A percentile compares a stretch with the other conserved stretches of the same genome.
Evolutionary conservation across 2,797 vertebrate species (phyloP).

Genomic region (Corythornis leucogaster): DNA sequence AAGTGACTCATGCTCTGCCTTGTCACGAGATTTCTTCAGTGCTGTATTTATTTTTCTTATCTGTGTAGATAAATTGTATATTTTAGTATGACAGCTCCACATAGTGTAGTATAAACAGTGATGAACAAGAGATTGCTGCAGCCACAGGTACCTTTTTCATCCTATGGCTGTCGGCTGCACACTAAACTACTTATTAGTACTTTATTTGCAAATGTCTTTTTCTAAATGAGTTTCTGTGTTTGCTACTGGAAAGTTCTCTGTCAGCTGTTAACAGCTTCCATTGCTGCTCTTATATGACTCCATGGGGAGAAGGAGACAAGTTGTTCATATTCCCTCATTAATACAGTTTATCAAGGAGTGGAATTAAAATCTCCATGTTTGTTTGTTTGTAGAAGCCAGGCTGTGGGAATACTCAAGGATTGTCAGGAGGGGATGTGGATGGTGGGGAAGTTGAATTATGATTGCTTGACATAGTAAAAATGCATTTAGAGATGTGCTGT

Average conservation of each 20-base stretch:
- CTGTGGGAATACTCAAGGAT: background rate
- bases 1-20: constrained; percentile 21
- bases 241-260: background rate
- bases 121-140: background rate
- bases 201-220: background rate
- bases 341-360: background rate
- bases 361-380: background rate
- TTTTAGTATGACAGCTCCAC: background rate
- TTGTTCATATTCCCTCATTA: background rate
- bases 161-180: background rate
- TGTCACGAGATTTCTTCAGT: background rate
- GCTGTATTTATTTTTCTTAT: constrained; percentile 16
- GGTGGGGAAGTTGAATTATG: background rate
- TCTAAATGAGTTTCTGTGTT: background rate
- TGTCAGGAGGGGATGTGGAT: background rate
- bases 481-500: background rate
- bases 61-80: background rate
- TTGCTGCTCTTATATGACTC: background rate
- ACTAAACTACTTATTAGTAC: background rate
- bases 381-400: background rate
- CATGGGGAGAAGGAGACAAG: background rate
- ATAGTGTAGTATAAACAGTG: background rate
- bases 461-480: background rate
- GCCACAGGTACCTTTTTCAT: background rate
- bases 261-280: background rate